Base-by-base conservation (phyloP, 2,113 vertebrate species). In the Zosterops lateralis region DNA sequence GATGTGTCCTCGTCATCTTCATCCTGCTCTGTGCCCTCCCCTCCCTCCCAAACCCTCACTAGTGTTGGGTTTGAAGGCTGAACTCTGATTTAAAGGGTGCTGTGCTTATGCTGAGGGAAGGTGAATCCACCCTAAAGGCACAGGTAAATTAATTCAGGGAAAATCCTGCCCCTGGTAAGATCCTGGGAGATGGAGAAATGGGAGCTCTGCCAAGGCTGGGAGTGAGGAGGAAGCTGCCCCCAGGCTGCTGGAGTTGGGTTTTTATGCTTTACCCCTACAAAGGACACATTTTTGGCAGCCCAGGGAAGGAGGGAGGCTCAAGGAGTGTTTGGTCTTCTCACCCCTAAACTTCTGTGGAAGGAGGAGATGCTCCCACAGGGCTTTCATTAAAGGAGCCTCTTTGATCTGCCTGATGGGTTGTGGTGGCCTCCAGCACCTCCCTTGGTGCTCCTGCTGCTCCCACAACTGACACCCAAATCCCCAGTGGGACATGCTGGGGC, bases 401-500 rank as follows among this genome's bases (percentile, higher is more conserved):
- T 86, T 31, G 17, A 71, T 77, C 38, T 81, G 17, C n/a, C 58
- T 31, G 15, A 8, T 38, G 68, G 79, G 24, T 71, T 1, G 0
- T 29, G 68, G 83, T 70, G 56, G 29, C 60, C 61, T 68, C 61
- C 86, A 92, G 36, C 68, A 10, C 60, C 24, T 60, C 76, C 61
- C 56, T 21, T 22, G 68, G 38, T 5, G 32, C 48, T 17, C 29
- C 64, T 74, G 64, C 86, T 88, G 56, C 70, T 77, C 70, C 72
- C 74, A 45, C 6, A 16, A 2, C 1, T 44, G 17, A 4, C 78
- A 62, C 3, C 13, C 19, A 1, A 0, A 9, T 22, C 18, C 40
- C 26, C 1, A 3, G n/a, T 40, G 45, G 81, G 40, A 36, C 9
- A 2, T 3, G 5, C 19, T 1, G 1, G 24, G 40, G 3, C 58